Percentiles rank a stretch among this genome's conserved stretches.
phyloP scores from a whole-genome alignment of 1,140 invertebrate species.

The Eumeta japonica region DNA sequence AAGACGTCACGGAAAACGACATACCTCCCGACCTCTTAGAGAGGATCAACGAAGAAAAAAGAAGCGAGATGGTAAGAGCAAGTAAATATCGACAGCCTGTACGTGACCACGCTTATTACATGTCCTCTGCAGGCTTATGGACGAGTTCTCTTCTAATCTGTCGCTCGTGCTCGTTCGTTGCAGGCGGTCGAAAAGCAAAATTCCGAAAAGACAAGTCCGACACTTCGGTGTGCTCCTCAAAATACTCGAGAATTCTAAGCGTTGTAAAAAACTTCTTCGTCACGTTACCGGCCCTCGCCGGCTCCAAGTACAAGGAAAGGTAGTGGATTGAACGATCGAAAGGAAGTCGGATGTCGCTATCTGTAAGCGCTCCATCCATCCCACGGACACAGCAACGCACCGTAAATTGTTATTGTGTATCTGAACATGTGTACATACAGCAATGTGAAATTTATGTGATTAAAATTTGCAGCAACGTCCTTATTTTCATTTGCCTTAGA shows the following conservation, averaged over 20 bases:
- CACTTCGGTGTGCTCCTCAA: slow-evolving; percentile 40
- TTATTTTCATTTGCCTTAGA: too few species aligned
- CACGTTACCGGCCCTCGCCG: slow-evolving; percentile 45
- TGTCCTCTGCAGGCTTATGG: neutral
- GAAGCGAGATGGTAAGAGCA: slow-evolving; percentile 81
- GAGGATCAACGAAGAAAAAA: slow-evolving; percentile 89
- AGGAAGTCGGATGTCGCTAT: too few species aligned
- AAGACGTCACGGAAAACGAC: slow-evolving; percentile 83
- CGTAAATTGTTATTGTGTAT: too few species aligned
- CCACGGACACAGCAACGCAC: too few species aligned
- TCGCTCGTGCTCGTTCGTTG: slow-evolving; percentile 11
- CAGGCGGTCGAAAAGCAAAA: slow-evolving; percentile 52
- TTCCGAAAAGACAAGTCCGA: slow-evolving; percentile 46
- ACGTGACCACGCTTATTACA: slow-evolving; percentile 1
- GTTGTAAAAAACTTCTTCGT: slow-evolving; percentile 50
- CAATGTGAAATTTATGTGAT: too few species aligned
- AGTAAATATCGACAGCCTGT: slow-evolving; percentile 42
- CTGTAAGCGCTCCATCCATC: too few species aligned
- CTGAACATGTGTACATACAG: too few species aligned
- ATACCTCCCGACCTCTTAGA: slow-evolving; percentile 88
- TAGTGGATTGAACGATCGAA: too few species aligned
- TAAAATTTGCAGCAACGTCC: too few species aligned
- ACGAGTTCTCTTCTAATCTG: neutral
- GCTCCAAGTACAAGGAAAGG: slow-evolving; percentile 49
- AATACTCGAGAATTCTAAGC: slow-evolving; percentile 46